phyloP scores from a whole-genome alignment of 2,113 vertebrate genomes.

The Sporophila hypoxantha region DNA sequence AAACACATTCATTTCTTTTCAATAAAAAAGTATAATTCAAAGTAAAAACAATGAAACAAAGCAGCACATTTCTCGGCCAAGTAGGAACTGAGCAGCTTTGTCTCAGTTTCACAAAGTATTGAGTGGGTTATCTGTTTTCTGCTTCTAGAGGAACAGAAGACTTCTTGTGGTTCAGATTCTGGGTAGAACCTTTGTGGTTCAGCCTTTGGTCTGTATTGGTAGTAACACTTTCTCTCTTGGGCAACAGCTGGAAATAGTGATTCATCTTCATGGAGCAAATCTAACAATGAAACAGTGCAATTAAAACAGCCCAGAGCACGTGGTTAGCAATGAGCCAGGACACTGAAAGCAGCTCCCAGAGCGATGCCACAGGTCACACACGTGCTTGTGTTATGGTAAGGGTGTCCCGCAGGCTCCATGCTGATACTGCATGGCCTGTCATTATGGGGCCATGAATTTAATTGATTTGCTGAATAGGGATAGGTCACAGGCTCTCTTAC shows the following conservation, averaged over 20 bases:
- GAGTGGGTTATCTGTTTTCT: neutral
- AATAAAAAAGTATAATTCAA: neutral
- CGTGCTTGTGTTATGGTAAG: neutral
- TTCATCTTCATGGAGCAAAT: neutral
- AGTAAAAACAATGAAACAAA: neutral
- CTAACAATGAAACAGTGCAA: neutral
- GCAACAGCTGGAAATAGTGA: neutral
- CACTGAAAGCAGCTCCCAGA: neutral
- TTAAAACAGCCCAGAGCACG: neutral
- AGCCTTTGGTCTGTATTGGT: neutral
- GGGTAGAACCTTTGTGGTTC: neutral
- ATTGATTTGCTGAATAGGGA: neutral
- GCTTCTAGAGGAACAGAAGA: neutral
- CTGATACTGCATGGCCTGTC: neutral
- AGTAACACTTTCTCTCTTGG: neutral
- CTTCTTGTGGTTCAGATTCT: neutral
- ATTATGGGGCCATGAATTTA: neutral
- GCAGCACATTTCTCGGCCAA: neutral
- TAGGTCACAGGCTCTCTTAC: neutral
- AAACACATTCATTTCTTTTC: neutral
- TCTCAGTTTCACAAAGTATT: neutral
- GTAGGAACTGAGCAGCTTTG: neutral
- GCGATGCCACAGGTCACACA: fast-evolving
- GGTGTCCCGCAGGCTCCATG: neutral
- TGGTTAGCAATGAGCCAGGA: neutral